Evolutionary conservation across 2,888 invertebrate genomes (phyloP).

Genomic region (Acanthoscelides obtectus): DNA sequence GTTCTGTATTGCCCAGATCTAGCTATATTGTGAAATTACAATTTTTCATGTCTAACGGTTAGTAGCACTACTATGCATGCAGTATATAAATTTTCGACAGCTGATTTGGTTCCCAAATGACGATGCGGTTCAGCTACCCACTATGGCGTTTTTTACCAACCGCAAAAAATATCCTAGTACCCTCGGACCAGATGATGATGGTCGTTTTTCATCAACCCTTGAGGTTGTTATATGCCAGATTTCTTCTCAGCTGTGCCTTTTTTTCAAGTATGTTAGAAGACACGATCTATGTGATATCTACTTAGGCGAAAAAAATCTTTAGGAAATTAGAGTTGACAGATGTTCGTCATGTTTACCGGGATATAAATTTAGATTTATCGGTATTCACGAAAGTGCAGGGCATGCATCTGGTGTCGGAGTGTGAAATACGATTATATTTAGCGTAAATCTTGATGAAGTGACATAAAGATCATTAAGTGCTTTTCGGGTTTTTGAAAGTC

Average conservation of each 20-base stretch:
- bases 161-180: neutral
- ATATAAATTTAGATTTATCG: neutral
- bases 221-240: neutral
- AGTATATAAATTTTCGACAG: too few relatives aligned
- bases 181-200: neutral
- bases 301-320: neutral
- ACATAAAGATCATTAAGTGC: too few relatives aligned
- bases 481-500: too few relatives aligned
- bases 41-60: too few relatives aligned
- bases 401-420: neutral
- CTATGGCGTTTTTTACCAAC: neutral
- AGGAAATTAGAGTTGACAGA: neutral
- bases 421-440: neutral
- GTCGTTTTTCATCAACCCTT: neutral
- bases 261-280: neutral
- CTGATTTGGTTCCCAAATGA: neutral
- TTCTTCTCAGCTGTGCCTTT: neutral
- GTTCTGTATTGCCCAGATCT: too few relatives aligned
- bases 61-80: too few relatives aligned
- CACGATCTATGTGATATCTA: too few relatives aligned
- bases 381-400: neutral
- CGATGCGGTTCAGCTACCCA: neutral
- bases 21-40: too few relatives aligned
- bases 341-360: neutral
- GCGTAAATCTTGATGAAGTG: too few relatives aligned